Evolutionary conservation across 2,888 invertebrate species (phyloP), one percentile per base, ranked within the genome.

Genomic region (Cephonodes hylas): DNA sequence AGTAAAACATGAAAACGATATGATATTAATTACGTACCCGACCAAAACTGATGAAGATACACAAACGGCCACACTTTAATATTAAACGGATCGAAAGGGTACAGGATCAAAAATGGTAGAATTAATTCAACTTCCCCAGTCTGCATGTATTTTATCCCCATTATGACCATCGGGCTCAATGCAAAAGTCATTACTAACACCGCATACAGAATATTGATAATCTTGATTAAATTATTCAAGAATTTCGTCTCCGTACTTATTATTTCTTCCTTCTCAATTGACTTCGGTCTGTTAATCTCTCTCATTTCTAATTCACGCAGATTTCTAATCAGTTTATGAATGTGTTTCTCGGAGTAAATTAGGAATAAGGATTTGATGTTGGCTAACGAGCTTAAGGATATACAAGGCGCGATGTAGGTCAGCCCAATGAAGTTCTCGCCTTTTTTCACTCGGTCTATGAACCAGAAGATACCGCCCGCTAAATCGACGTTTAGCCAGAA

Each of bases 1-100:
- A n/a, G n/a, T n/a, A n/a, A n/a, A n/a, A n/a, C n/a, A n/a, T n/a
- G n/a, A n/a, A n/a, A n/a, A n/a, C n/a, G n/a, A n/a, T n/a, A 31
- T 7, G 8, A 31, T 3, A 31, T 0, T 4, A 6, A 13, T 18
- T 2, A 81, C 81, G 68, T 67, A 88, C 88, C 80, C 42, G 84
- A 79, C 80, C 82, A 83, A 64, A 81, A 63, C 64, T 88, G 88
- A 60, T 81, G 82, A 6, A 85, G 15, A 64, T 84, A 89, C 1
- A 83, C 78, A 58, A 78, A 78, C 0, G 88, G 88, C 79, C 81
- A 89, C 45, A 77, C 74, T 42, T 65, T 77, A 0, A 80, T 63
- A 42, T 82, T 75, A 42, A 73, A 79, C 10, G 80, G 64, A 68
- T 88, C 77, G 59, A 89, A 86, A 0, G 88, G 89, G 75, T 88